Evolutionary conservation across 2,113 vertebrate species (phyloP), one percentile per base, ranked within the genome.

Genomic region (Oncorhynchus nerka): DNA sequence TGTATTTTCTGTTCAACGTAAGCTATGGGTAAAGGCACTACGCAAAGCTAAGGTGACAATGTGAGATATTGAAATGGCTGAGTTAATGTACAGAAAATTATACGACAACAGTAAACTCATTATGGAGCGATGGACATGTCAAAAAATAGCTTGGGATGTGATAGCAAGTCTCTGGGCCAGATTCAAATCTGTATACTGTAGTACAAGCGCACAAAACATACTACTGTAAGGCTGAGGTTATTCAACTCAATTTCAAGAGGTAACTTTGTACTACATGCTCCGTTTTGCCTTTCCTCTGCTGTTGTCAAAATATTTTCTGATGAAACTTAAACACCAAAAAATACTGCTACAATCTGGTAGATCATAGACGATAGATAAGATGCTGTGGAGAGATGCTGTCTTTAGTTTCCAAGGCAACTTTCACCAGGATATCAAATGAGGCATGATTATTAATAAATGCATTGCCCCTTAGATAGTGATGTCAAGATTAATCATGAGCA

Each of bases 321-420:
- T 55, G 15, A 55, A 55, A 16, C 16, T 55, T 55, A 15, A 15
- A 55, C 51, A 55, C 3, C 51, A 5, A 55, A 5, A 55, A 55
- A 55, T 55, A 55, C 3, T 55, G 12, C 15, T 55, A 19, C 12
- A 19, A 55, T 16, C 16, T 19, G 59, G 15, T n/a, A 8, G n/a
- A 62, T 62, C 59, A 62, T 55, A 55, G 19, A 62, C 1, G 59
- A 16, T 22, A 22, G 1, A n/a, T 62, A 62, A 62, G 59, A 55
- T 11, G 8, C 59, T 62, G n/a, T 62, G 59, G n/a, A 62, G n/a
- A 62, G 59, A 62, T 8, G 55, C 13, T 20, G 59, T 55, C 51
- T 62, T 24, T 62, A 62, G 59, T 62, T 62, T 62, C 59, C 59
- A 62, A 62, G 59, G 59, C 59, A 62, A 62, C n/a, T 62, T 55